Evolutionary conservation across 1,140 invertebrate genomes (phyloP).

Genomic region (Drosophila bocqueti): DNA sequence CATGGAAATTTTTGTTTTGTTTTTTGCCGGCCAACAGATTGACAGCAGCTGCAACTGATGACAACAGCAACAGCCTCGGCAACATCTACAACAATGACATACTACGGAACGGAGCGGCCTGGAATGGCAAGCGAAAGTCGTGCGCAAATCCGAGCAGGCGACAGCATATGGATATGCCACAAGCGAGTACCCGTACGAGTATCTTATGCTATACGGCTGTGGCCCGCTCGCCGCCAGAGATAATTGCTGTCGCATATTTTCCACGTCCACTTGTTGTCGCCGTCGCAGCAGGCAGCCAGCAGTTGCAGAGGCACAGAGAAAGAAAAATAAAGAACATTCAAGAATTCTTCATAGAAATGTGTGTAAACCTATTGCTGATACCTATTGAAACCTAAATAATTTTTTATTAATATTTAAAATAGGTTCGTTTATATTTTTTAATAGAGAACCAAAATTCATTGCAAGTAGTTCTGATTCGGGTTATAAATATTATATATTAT

Average conservation of each 20-base stretch:
- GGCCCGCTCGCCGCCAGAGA: constrained; percentile 54
- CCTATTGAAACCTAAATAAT: neutral
- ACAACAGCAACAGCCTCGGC: constrained; percentile 30
- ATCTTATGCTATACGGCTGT: constrained; percentile 31
- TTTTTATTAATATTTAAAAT: neutral
- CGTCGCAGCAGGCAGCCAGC: constrained; percentile 10
- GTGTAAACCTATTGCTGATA: neutral
- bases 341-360: neutral
- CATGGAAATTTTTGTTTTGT: constrained; percentile 74
- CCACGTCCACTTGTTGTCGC: constrained; percentile 76
- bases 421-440: no score
- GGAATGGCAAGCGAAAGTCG: constrained; percentile 78
- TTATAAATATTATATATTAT: no score
- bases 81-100: constrained; percentile 38
- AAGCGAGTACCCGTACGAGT: neutral
- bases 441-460: no score
- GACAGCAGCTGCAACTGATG: constrained; percentile 78
- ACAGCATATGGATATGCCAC: constrained; percentile 65
- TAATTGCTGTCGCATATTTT: constrained; percentile 81
- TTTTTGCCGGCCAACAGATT: constrained; percentile 78
- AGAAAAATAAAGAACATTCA: neutral
- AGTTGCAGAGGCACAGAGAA: neutral
- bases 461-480: no score
- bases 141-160: constrained; percentile 68
- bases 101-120: constrained; percentile 18